Conservation (phyloP, 2,888 invertebrate genomes). For the Sisyra nigra region DNA sequence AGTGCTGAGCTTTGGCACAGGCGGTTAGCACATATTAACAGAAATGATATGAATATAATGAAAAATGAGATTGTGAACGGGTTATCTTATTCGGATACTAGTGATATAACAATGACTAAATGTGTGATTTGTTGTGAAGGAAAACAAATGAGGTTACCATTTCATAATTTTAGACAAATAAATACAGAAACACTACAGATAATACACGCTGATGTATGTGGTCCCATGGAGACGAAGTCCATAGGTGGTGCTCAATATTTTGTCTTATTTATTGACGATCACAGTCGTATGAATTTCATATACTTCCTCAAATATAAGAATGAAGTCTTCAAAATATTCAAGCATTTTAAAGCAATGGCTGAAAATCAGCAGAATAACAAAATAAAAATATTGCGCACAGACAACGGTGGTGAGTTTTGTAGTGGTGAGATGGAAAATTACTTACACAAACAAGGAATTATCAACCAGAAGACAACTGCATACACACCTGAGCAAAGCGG, state of each 20-base stretch:
- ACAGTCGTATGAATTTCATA: constrained; percentile 15
- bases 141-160: constrained; percentile 17
- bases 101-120: constrained; percentile 9
- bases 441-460: constrained; percentile 15
- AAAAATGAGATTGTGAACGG: not conserved
- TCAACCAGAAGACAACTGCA: constrained; percentile 15
- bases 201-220: constrained; percentile 11
- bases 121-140: constrained; percentile 16
- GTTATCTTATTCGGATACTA: constrained; percentile 9
- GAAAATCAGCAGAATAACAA: constrained; percentile 16
- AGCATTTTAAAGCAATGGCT: constrained; percentile 16
- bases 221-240: constrained; percentile 14
- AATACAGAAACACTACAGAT: constrained; percentile 13
- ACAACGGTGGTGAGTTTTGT: constrained; percentile 16
- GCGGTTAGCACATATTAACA: constrained; percentile 3
- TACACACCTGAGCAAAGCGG: constrained; percentile 22
- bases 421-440: constrained; percentile 15
- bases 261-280: constrained; percentile 20
- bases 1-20: not conserved
- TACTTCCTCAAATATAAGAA: constrained; percentile 18
- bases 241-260: constrained; percentile 16
- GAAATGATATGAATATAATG: constrained; percentile 6
- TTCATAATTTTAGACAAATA: constrained; percentile 12
- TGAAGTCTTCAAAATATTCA: constrained; percentile 16
- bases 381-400: constrained; percentile 17